Percentiles rank a stretch among this genome's conserved stretches.
phyloP scores from a whole-genome alignment of 2,113 vertebrate species.

The Galemys pyrenaicus region DNA sequence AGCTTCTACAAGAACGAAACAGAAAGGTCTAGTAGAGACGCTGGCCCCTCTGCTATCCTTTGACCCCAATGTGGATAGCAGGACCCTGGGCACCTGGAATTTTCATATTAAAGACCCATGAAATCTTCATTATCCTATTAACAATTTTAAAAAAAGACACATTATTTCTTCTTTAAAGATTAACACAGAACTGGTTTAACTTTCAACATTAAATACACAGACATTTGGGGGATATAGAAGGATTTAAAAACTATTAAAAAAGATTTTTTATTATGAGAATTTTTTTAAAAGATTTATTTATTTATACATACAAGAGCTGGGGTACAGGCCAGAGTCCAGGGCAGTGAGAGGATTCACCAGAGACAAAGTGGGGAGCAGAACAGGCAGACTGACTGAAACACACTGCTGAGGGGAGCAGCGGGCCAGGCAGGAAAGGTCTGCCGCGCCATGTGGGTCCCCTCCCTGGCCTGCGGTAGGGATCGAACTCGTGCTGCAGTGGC shows the following conservation, averaged over 20 bases:
- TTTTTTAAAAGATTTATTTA: too few relatives aligned
- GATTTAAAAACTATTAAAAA: slow-evolving; percentile 43
- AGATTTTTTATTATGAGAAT: slow-evolving; percentile 8
- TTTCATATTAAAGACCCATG: slow-evolving; percentile 55
- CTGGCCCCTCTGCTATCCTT: not conserved
- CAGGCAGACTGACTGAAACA: too few relatives aligned
- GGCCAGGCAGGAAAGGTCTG: too few relatives aligned
- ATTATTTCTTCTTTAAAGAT: slow-evolving; percentile 46
- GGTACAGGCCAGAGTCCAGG: too few relatives aligned
- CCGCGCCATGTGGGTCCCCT: too few relatives aligned
- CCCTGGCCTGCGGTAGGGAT: too few relatives aligned
- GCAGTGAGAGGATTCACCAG: too few relatives aligned
- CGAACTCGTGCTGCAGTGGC: too few relatives aligned
- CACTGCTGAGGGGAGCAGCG: too few relatives aligned
- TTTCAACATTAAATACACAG: slow-evolving; percentile 58
- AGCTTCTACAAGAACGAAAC: slow-evolving; percentile 73
- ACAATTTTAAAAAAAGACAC: not conserved
- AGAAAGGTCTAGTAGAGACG: not conserved
- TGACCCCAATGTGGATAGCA: not conserved
- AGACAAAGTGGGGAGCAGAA: too few relatives aligned
- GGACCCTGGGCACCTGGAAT: slow-evolving; percentile 14
- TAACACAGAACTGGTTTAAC: slow-evolving; percentile 13
- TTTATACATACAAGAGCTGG: too few relatives aligned
- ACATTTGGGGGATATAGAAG: slow-evolving; percentile 27
- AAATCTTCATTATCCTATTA: slow-evolving; percentile 35